phyloP scores from a whole-genome alignment of 2,888 invertebrate species.

The Dolichomitus sp. region DNA sequence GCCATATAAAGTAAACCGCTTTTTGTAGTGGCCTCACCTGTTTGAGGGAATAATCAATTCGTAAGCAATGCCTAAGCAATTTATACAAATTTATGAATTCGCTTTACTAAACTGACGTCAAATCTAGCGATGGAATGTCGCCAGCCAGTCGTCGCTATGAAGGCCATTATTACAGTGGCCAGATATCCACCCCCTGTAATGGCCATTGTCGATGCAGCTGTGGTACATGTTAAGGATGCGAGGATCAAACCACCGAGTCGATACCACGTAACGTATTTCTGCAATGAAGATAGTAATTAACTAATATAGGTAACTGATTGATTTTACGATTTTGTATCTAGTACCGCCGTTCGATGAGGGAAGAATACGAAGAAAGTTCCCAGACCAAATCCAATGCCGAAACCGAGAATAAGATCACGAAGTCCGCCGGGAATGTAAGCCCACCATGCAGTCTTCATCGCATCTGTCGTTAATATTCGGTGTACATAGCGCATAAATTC shows the following conservation, averaged over 20 bases:
- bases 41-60: neutral
- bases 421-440: constrained; percentile 76
- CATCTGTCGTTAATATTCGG: constrained; percentile 60
- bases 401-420: constrained; percentile 88
- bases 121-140: constrained; percentile 67
- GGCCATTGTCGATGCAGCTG: constrained; percentile 73
- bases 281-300: neutral
- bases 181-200: constrained; percentile 88
- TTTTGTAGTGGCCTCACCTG: constrained; percentile 86
- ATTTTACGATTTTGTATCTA: no score
- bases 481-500: neutral
- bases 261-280: constrained; percentile 79
- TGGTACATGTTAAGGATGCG: constrained; percentile 79
- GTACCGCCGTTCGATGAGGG: constrained; percentile 87
- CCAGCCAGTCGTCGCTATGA: constrained; percentile 81
- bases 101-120: constrained; percentile 73
- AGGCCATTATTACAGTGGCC: constrained; percentile 83
- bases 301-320: neutral
- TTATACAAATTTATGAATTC: neutral
- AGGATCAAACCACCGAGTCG: constrained; percentile 76
- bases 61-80: neutral
- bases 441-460: constrained; percentile 77
- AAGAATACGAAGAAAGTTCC: constrained; percentile 89
- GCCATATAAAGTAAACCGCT: constrained; percentile 90
- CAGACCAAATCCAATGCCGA: constrained; percentile 88